Base-by-base conservation (phyloP, 1,140 invertebrate species). In the Pogonomyrmex californicus region DNA sequence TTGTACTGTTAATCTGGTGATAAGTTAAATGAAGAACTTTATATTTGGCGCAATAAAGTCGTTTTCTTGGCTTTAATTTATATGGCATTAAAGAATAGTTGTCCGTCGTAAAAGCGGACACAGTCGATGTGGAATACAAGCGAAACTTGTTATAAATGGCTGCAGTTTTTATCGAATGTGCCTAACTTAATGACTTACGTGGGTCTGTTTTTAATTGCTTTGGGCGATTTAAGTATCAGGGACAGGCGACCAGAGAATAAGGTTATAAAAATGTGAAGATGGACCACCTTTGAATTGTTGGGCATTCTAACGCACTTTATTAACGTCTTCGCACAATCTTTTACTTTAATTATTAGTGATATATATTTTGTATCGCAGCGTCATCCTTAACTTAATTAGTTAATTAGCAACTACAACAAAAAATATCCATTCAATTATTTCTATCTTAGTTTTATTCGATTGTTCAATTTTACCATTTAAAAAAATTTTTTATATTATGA, bases 121-220 rank as follows among this genome's bases (percentile, higher is more conserved):
- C 23, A 70, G 49, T 51, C 38, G 36, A 33, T 81, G 65, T 70
- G 58, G 51, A 70, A 56, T 81, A 58, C 63, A 44, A 68, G 63
- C n/a, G 14, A 54, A 68, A 70, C 78, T 81, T 66, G 49, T 81
- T 70, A 70, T 68, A 81, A 68, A 68, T n/a, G 14, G 14, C 2
- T 38, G 12, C 65, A 33, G 9, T 81, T 44, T 54, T 73, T 60
- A 38, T 5, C 41, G 33, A 82, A 60, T 54, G 30, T 30, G 51
- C 33, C 51, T 44, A 83, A 75, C 33, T 83, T 83, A 73, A 71
- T 82, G 66, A 82, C 79, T n/a, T 41, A 70, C 54, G 79, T 7
- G 12, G 54, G 44, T 83, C 79, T 49, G 68, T 62, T 75, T 82
- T 83, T 83, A 83, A 83, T 83, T 73, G 79, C 79, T 60, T 38